phyloP scores from a whole-genome alignment of 2,113 vertebrate species.

The Sinocyclocheilus grahami region DNA sequence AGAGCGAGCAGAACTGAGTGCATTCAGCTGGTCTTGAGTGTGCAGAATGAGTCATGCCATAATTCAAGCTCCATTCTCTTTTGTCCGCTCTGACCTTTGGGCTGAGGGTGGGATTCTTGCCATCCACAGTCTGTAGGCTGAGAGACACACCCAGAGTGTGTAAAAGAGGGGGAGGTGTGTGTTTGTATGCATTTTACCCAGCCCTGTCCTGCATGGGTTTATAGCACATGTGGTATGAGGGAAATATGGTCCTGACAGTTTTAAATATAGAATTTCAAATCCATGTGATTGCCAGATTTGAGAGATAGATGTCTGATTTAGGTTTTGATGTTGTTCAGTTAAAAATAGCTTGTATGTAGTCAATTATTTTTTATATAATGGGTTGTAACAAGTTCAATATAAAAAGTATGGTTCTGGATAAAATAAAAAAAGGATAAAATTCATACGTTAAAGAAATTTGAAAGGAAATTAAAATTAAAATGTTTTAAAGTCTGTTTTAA shows the following conservation, averaged over 20 bases:
- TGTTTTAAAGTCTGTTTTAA: background rate
- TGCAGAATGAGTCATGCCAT: conserved; percentile 56
- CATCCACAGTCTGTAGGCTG: conserved; percentile 51
- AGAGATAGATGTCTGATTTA: background rate
- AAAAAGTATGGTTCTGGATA: conserved; percentile 19
- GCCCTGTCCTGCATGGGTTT: conserved; percentile 68
- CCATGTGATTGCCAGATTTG: conserved; percentile 42
- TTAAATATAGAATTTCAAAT: conserved; percentile 4
- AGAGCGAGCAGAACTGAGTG: conserved; percentile 36
- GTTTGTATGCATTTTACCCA: conserved; percentile 46
- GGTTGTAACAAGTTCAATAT: background rate
- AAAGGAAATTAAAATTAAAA: background rate
- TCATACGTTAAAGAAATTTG: background rate
- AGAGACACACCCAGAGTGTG: conserved; percentile 67
- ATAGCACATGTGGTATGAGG: conserved; percentile 69
- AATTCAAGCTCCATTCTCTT: conserved; percentile 71
- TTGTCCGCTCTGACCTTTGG: conserved; percentile 69
- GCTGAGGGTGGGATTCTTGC: conserved; percentile 49
- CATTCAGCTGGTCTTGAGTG: conserved; percentile 42
- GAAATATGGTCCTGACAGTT: conserved; percentile 51
- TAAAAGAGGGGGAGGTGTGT: conserved; percentile 24
- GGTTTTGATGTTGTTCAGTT: background rate
- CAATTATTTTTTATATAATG: background rate
- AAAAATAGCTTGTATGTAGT: background rate
- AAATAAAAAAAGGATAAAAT: background rate